Evolutionary conservation across 2,888 invertebrate species (phyloP).

Genomic region (Synergus japonicus): DNA sequence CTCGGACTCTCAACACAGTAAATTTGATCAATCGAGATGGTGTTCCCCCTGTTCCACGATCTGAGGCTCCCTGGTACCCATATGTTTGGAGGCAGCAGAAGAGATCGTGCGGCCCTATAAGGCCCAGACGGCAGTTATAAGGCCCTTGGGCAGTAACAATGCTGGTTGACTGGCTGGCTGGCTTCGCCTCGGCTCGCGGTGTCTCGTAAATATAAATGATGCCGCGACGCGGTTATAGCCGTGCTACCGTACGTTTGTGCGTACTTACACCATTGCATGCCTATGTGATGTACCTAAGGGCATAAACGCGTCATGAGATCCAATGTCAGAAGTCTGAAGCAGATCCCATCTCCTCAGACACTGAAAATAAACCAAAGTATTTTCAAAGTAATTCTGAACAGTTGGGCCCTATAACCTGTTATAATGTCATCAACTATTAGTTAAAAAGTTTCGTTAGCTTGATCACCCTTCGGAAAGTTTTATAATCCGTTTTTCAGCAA

Average conservation of each 20-base stretch:
- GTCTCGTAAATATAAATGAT: slow-evolving; percentile 77
- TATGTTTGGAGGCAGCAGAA: slow-evolving; percentile 46
- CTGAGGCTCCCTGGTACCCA: slow-evolving; percentile 48
- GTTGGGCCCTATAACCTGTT: background rate
- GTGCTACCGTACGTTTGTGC: slow-evolving; percentile 68
- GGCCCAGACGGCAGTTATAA: slow-evolving; percentile 69
- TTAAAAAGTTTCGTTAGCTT: background rate
- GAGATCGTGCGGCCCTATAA: slow-evolving; percentile 68
- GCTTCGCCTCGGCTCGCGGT: slow-evolving; percentile 61
- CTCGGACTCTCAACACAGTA: slow-evolving; percentile 53
- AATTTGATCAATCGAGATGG: slow-evolving; percentile 67
- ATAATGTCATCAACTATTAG: background rate
- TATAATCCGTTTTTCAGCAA: background rate
- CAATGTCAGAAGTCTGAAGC: background rate
- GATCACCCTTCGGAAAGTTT: background rate
- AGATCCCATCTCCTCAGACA: slow-evolving; percentile 13
- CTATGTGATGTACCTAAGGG: slow-evolving; percentile 52
- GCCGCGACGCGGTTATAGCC: slow-evolving; percentile 74
- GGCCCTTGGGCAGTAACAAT: slow-evolving; percentile 71
- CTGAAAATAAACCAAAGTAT: background rate
- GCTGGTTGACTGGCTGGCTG: slow-evolving; percentile 53
- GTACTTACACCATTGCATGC: slow-evolving; percentile 55
- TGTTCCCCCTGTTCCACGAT: slow-evolving; percentile 54
- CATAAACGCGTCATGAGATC: slow-evolving; percentile 57
- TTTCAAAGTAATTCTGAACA: background rate